phyloP scores from a whole-genome alignment of 2,797 vertebrate genomes.

The Parauchenoglanis ngamensis region DNA sequence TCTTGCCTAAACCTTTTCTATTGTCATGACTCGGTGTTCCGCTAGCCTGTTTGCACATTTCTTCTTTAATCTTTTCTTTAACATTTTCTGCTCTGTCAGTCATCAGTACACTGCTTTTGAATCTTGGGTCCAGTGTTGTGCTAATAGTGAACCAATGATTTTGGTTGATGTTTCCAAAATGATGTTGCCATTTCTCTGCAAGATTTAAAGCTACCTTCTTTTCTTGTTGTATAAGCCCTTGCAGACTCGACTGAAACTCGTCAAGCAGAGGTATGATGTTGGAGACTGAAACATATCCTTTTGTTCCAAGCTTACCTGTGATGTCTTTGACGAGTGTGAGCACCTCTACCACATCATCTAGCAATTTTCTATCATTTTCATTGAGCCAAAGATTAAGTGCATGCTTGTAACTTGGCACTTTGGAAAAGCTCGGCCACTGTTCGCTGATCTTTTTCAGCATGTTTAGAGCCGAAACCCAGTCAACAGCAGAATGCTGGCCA shows the following conservation, averaged over 20 bases:
- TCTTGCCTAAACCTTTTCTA: too few species aligned
- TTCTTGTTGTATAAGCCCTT: background rate
- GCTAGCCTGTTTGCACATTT: background rate
- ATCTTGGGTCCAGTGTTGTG: slow-evolving; percentile 48
- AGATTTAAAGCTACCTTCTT: slow-evolving; percentile 37
- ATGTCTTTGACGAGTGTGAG: slow-evolving; percentile 7
- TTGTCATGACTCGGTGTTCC: too few species aligned
- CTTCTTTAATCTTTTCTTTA: background rate
- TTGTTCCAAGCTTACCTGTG: background rate
- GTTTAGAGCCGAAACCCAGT: slow-evolving; percentile 35
- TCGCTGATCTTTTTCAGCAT: slow-evolving; percentile 39
- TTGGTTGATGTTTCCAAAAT: slow-evolving; percentile 28
- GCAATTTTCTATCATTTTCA: slow-evolving; percentile 34
- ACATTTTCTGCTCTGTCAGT: background rate
- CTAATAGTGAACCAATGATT: slow-evolving; percentile 14
- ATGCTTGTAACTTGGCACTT: background rate
- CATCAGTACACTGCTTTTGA: slow-evolving; percentile 23
- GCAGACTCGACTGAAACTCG: background rate
- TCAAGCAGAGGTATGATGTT: slow-evolving; percentile 46
- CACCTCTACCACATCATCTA: background rate
- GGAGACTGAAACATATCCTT: slow-evolving; percentile 38
- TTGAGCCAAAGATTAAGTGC: slow-evolving; percentile 15
- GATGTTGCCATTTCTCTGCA: background rate
- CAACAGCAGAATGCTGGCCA: slow-evolving; percentile 11
- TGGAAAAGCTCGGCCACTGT: slow-evolving; percentile 23